Base-by-base conservation (phyloP, 2,888 invertebrate genomes). In the Ophion ventricosus region DNA sequence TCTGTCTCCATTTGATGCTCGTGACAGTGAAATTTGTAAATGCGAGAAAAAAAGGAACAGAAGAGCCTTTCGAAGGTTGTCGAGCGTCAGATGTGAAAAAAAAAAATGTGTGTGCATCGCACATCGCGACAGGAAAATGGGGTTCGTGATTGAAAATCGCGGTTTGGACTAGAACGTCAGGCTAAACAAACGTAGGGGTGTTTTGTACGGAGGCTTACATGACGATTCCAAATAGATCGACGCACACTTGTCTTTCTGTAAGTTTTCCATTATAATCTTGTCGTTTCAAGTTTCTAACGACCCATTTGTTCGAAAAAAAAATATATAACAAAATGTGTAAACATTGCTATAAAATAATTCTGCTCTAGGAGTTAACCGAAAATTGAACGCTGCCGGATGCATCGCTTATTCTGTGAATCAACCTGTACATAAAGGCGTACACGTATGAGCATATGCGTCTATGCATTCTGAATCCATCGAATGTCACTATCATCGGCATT, bases 131-230 rank as follows among this genome's bases (percentile, higher is more conserved):
- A 74, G 70, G 67, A 78, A 70, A 78, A 70, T 78, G 35, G 78
- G 77, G 67, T 82, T 75, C 76, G 82, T 82, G 82, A 86, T 86
- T 84, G 86, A 86, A 84, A 85, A 83, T 86, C 80, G 86, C 61
- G 84, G 86, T 82, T 72, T 78, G 74, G 69, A 76, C 77, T 69
- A 43, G 67, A 63, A 64, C 63, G 64, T 54, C 77, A 57, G 63
- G 70, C 63, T 73, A 75, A 64, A 85, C 79, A 73, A 54, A 63
- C 35, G 40, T 29, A 54, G 63, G 20, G 23, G 54, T 26, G 54
- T 66, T 79, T 29, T 61, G 43, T 59, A 7, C 29, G n/a, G n/a
- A n/a, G 3, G 0, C 23, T 11, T 40, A 35, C 59, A 57, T 23
- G 59, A 1, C 14, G 20, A 35, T 57, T 72, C 2, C 8, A 72